Evolutionary conservation across 2,888 invertebrate genomes (phyloP).

Genomic region (Eupithecia tripunctaria): DNA sequence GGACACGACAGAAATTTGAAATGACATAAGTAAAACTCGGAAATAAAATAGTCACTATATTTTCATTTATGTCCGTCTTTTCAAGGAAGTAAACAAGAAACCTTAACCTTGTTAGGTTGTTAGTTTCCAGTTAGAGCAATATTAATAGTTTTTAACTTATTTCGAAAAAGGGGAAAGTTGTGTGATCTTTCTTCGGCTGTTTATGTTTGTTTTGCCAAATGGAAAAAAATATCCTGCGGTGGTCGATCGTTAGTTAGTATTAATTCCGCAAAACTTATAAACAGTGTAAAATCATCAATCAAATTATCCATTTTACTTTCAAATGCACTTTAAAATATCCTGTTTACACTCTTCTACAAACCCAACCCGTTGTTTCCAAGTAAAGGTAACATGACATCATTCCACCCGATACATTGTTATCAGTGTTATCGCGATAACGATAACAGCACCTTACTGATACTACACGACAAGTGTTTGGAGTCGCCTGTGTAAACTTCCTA

Average conservation of each 20-base stretch:
- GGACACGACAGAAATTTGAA: neutral
- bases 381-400: slow-evolving; percentile 44
- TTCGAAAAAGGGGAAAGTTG: too few relatives aligned
- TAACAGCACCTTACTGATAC: slow-evolving; percentile 41
- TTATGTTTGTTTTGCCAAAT: too few relatives aligned
- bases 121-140: neutral
- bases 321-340: neutral
- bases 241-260: too few relatives aligned
- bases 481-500: slow-evolving; percentile 35
- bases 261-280: too few relatives aligned
- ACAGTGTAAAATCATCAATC: too few relatives aligned
- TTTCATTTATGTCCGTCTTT: neutral
- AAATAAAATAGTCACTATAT: neutral
- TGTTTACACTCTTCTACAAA: neutral
- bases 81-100: too few relatives aligned
- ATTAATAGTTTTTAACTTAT: too few relatives aligned
- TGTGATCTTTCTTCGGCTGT: too few relatives aligned
- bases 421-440: slow-evolving; percentile 43
- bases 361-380: slow-evolving; percentile 6
- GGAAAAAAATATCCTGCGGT: too few relatives aligned
- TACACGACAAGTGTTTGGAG: slow-evolving; percentile 33
- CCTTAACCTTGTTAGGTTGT: neutral
- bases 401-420: slow-evolving; percentile 31
- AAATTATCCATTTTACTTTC: too few relatives aligned
- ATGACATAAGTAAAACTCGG: neutral